Base-by-base conservation (phyloP, 2,797 vertebrate species). In the Chlorospingus semifuscus region DNA sequence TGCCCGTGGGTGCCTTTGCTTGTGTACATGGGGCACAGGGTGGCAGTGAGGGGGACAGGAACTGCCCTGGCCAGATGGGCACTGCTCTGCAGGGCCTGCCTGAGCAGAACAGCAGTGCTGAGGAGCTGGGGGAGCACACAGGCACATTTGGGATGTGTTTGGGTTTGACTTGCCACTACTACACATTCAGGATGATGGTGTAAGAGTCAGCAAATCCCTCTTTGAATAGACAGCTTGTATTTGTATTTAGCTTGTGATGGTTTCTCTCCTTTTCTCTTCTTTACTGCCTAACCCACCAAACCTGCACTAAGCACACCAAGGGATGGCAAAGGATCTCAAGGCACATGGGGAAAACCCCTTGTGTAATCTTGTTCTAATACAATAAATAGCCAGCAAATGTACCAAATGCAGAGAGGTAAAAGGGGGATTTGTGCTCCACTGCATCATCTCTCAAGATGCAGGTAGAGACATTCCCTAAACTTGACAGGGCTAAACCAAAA, bases 21-120 rank as follows among this genome's bases (percentile, higher is more conserved):
- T 5, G 5, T 59, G 36, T 22, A 3, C 0, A 0, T 1, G 37
- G 50, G 75, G 11, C 46, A 68, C 63, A 13, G 37, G 50, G 44
- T 72, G 77, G 36, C 61, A 78, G 53, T 2, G 21, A 36, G 37
- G 17, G 12, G 61, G 5, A 14, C 11, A 3, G 21, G 27, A 37
- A 6, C 29, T 2, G 4, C 8, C 12, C 57, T 27, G 36, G 11
- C 61, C 2, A 2, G 8, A 4, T 0, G 1, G 42, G 12, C 55
- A 81, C 22, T 5, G 3, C 11, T 55, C 21, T 63, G 14, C 44
- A 44, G 24, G 32, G 24, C 39, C 50, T 32, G 41, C 6, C 42
- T 41, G 79, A 21, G 15, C 2, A 0, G 46, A 71, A 68, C 12
- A 34, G 26, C 49, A 34, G 16, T n/a, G 61, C 32, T 7, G 3